Conservation (phyloP, 1,140 invertebrate genomes). For the Ceratina japonica region DNA sequence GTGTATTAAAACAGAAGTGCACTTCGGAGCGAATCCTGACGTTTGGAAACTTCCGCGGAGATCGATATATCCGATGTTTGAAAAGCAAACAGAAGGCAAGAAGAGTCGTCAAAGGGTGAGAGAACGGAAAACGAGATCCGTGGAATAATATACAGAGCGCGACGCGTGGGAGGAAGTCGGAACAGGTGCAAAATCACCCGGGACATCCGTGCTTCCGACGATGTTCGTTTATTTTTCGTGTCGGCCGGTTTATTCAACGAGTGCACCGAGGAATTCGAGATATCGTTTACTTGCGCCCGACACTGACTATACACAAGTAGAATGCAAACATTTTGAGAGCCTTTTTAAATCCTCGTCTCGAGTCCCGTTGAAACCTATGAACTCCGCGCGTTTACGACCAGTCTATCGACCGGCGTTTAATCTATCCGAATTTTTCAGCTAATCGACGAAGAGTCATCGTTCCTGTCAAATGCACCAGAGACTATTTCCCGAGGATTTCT, state of each 20-base stretch:
- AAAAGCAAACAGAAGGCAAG: neutral
- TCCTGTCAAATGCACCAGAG: neutral
- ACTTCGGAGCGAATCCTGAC: neutral
- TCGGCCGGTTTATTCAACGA: constrained; percentile 18
- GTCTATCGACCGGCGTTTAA: too few species aligned
- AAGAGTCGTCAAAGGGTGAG: constrained; percentile 15
- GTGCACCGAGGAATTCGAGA: constrained; percentile 3
- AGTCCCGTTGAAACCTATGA: constrained; percentile 7
- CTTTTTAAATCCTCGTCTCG: neutral
- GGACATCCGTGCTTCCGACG: constrained; percentile 10
- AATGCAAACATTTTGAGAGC: constrained; percentile 2
- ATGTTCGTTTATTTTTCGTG: constrained; percentile 22
- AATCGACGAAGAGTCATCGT: neutral
- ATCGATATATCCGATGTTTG: neutral
- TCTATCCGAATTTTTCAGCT: too few species aligned
- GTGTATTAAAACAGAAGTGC: too few species aligned
- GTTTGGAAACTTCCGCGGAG: neutral
- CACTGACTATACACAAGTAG: neutral
- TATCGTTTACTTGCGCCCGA: constrained; percentile 1
- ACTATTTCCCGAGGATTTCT: neutral
- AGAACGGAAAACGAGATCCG: neutral
- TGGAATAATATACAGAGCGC: constrained; percentile 30
- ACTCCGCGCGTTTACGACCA: neutral
- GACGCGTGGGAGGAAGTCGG: constrained; percentile 18
- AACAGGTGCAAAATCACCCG: constrained; percentile 38